phyloP scores from a whole-genome alignment of 2,113 vertebrate species.

The Eurystomus gularis region DNA sequence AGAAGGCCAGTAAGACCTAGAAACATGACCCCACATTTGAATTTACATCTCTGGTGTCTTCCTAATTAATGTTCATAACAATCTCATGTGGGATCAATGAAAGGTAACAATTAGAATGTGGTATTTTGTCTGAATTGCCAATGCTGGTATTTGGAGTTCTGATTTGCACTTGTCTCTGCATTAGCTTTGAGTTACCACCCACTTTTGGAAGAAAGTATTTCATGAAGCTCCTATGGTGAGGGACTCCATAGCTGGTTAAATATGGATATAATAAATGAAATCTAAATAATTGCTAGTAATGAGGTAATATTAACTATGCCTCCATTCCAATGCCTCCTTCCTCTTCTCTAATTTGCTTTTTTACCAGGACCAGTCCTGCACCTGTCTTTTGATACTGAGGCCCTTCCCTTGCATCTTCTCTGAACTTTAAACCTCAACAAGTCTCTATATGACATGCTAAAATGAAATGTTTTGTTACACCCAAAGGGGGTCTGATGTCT shows the following conservation, averaged over 20 bases:
- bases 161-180: not conserved
- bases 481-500: not conserved
- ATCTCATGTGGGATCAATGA: not conserved
- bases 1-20: not conserved
- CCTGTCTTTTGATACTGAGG: not conserved
- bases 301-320: not conserved
- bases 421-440: not conserved
- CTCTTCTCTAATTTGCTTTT: not conserved
- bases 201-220: not conserved
- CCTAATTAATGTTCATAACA: not conserved
- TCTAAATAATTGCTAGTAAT: not conserved
- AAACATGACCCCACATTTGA: not conserved
- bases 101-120: not conserved
- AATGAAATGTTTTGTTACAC: not conserved
- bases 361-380: not conserved
- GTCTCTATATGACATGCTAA: not conserved
- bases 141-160: not conserved
- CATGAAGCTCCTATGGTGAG: not conserved
- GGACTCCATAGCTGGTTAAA: not conserved
- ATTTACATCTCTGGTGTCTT: not conserved
- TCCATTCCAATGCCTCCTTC: not conserved
- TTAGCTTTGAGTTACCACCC: not conserved
- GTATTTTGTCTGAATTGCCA: fast-evolving
- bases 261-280: not conserved
- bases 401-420: not conserved